Evolutionary conservation across 2,888 invertebrate genomes (phyloP).

Genomic region (Yponomeuta plumbellus): DNA sequence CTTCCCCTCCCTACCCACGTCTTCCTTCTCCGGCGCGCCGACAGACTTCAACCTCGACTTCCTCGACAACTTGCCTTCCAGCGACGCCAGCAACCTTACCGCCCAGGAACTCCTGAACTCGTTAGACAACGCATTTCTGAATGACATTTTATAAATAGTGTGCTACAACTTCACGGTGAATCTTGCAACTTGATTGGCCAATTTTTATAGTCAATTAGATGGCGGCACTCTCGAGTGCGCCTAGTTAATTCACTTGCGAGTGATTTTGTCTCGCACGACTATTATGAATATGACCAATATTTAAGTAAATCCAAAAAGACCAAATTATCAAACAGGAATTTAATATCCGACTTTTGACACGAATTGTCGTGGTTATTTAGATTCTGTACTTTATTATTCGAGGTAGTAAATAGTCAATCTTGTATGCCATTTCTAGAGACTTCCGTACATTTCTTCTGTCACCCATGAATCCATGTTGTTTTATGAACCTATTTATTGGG

Average conservation of each 20-base stretch:
- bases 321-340: conserved; percentile 62
- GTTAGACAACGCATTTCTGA: conserved; percentile 85
- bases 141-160: conserved; percentile 74
- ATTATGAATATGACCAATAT: conserved; percentile 44
- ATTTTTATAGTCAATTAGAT: conserved; percentile 37
- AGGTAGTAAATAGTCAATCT: background rate
- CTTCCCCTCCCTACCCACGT: conserved; percentile 57
- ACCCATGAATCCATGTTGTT: conserved; percentile 39
- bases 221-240: conserved; percentile 20
- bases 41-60: conserved; percentile 90
- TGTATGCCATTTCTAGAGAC: conserved; percentile 13
- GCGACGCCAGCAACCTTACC: conserved; percentile 85
- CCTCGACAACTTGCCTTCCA: conserved; percentile 86
- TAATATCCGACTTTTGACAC: conserved; percentile 39
- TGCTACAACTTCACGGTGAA: background rate
- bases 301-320: conserved; percentile 43
- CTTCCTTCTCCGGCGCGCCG: conserved; percentile 64
- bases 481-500: conserved; percentile 67
- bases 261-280: conserved; percentile 15
- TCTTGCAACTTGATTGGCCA: conserved; percentile 27
- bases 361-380: conserved; percentile 24
- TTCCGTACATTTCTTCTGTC: conserved; percentile 6
- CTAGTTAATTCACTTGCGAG: background rate
- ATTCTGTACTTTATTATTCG: conserved; percentile 6
- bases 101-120: conserved; percentile 90